These are phyloP conservation scores for Ailuropoda melanoleuca DNA, from an alignment of 2,113 vertebrate species.

Conservation along the genomic window DNA sequence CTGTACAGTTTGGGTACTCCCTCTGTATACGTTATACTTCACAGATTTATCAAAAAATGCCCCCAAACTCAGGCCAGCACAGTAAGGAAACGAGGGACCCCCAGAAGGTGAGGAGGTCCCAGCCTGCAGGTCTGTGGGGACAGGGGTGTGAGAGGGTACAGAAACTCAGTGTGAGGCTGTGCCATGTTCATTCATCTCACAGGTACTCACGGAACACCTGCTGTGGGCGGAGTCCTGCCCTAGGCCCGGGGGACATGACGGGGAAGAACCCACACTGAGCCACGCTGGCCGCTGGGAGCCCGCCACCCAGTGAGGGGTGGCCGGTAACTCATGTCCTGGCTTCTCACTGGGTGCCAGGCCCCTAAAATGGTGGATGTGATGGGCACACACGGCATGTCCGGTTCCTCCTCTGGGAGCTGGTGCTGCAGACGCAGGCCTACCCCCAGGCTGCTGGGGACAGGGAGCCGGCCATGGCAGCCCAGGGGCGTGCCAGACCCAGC, in stretches of 20 bases:
- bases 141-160: too few species aligned
- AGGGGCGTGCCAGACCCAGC: too few species aligned
- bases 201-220: neutral
- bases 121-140: neutral
- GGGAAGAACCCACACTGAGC: too few species aligned
- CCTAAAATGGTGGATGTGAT: too few species aligned
- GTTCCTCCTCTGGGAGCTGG: too few species aligned
- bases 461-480: neutral
- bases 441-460: neutral
- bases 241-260: neutral
- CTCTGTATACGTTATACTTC: neutral
- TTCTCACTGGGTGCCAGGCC: neutral
- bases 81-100: neutral
- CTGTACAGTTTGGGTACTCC: too few species aligned
- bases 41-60: neutral
- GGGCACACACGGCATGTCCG: too few species aligned
- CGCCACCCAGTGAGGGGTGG: neutral
- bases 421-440: neutral
- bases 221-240: neutral
- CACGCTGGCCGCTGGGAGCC: neutral
- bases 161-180: too few species aligned
- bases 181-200: accelerated
- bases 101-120: neutral
- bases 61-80: neutral
- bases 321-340: neutral